A percentile compares a stretch with the other conserved stretches of the same genome.
Evolutionary conservation across 2,888 invertebrate species (phyloP).

Genomic region (Vanessa cardui): DNA sequence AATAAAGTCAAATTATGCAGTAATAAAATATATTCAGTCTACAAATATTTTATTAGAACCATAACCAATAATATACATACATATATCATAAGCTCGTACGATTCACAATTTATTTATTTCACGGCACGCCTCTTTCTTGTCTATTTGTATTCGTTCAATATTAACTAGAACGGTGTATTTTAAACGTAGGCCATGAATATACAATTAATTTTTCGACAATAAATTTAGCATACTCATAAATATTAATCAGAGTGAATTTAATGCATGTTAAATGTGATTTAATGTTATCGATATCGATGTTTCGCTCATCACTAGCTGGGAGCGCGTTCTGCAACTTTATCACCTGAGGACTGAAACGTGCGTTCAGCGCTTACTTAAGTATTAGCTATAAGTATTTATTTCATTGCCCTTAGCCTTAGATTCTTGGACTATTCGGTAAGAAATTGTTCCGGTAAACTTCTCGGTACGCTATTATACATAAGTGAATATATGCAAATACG

Average conservation of each 20-base stretch:
- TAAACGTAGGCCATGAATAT: slow-evolving; percentile 24
- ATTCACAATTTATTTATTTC: slow-evolving; percentile 21
- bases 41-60: slow-evolving; percentile 15
- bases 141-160: slow-evolving; percentile 32
- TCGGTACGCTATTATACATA: neutral
- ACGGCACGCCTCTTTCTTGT: slow-evolving; percentile 32
- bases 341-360: slow-evolving; percentile 49
- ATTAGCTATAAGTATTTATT: slow-evolving; percentile 45
- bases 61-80: slow-evolving; percentile 11
- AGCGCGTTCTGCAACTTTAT: slow-evolving; percentile 54
- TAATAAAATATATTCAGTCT: slow-evolving; percentile 9
- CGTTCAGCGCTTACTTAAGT: slow-evolving; percentile 44
- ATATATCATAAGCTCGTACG: slow-evolving; percentile 21
- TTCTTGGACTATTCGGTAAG: slow-evolving; percentile 28
- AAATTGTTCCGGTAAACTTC: slow-evolving; percentile 14
- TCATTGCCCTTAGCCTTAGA: slow-evolving; percentile 39
- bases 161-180: slow-evolving; percentile 27
- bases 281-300: slow-evolving; percentile 27
- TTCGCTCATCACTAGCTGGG: slow-evolving; percentile 28
- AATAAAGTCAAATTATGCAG: too few species aligned
- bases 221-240: slow-evolving; percentile 26
- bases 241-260: slow-evolving; percentile 18
- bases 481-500: too few species aligned
- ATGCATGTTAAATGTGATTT: slow-evolving; percentile 2
- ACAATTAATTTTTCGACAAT: slow-evolving; percentile 21